Conservation (phyloP, 2,113 vertebrate genomes). For the Corythornis vintsioides region DNA sequence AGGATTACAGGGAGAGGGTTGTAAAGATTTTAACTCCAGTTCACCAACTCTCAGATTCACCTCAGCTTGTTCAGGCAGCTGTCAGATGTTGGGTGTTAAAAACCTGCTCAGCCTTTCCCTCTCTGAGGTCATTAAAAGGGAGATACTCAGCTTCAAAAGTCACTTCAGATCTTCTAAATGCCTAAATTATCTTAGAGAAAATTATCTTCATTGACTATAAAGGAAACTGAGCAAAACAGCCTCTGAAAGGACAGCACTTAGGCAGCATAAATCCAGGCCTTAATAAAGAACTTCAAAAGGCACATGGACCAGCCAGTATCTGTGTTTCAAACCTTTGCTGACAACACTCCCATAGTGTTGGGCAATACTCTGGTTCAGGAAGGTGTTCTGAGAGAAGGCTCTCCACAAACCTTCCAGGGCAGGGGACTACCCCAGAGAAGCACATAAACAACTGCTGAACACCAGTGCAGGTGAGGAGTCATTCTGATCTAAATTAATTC, state of each 20-base stretch:
- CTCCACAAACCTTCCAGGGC: neutral
- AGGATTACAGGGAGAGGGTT: no score
- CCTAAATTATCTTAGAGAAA: conserved; percentile 20
- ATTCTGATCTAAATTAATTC: neutral
- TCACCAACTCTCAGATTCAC: neutral
- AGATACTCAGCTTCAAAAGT: neutral
- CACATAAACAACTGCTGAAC: neutral
- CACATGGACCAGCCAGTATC: conserved; percentile 21
- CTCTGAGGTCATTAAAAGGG: neutral
- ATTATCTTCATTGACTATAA: conserved; percentile 25
- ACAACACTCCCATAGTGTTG: neutral
- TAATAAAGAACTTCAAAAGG: conserved; percentile 35
- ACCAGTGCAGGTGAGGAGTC: neutral
- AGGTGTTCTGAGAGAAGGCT: neutral
- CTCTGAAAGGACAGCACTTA: conserved; percentile 48
- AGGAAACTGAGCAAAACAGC: conserved; percentile 20
- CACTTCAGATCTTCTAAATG: conserved; percentile 5
- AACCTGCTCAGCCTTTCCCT: neutral
- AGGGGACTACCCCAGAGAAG: neutral
- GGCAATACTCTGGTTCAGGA: neutral
- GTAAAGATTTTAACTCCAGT: neutral
- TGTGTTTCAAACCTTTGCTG: neutral
- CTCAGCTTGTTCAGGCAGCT: neutral
- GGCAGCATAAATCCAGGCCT: neutral
- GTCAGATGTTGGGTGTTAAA: neutral